phyloP scores from a whole-genome alignment of 1,140 invertebrate genomes.

The Orius insidiosus region DNA sequence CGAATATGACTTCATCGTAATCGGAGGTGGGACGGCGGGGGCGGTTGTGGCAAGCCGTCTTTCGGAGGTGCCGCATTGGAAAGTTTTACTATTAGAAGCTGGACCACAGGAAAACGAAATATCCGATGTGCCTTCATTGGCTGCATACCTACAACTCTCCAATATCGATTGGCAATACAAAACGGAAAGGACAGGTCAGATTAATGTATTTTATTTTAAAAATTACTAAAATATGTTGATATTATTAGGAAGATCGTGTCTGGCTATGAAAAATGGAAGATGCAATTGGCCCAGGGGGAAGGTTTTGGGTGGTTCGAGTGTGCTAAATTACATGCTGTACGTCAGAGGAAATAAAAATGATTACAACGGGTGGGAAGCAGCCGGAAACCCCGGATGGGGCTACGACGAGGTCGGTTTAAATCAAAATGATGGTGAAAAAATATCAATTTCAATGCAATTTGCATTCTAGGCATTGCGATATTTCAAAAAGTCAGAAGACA shows the following conservation, averaged over 20 bases:
- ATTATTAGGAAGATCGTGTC: constrained; percentile 20
- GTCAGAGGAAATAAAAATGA: constrained; percentile 68
- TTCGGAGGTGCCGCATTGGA: constrained; percentile 59
- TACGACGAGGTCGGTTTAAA: constrained; percentile 48
- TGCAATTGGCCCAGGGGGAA: constrained; percentile 76
- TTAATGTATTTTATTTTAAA: background rate
- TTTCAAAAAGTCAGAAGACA: constrained; percentile 79
- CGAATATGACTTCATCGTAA: constrained; percentile 70
- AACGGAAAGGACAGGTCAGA: constrained; percentile 61
- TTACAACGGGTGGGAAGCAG: constrained; percentile 76
- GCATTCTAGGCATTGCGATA: constrained; percentile 47
- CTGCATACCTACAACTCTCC: constrained; percentile 70
- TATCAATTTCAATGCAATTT: background rate
- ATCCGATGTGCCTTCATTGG: constrained; percentile 70
- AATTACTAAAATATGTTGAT: background rate
- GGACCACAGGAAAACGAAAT: constrained; percentile 85
- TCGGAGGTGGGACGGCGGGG: constrained; percentile 85
- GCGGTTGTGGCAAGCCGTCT: constrained; percentile 81
- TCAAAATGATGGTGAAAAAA: no score
- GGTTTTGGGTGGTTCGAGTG: constrained; percentile 74
- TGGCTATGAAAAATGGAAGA: constrained; percentile 34
- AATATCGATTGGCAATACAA: constrained; percentile 85
- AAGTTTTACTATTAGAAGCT: constrained; percentile 73
- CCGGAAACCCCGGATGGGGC: constrained; percentile 77
- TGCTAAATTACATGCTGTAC: constrained; percentile 92